Conservation (phyloP, 2,888 invertebrate genomes). For the Platycheirus albimanus region DNA sequence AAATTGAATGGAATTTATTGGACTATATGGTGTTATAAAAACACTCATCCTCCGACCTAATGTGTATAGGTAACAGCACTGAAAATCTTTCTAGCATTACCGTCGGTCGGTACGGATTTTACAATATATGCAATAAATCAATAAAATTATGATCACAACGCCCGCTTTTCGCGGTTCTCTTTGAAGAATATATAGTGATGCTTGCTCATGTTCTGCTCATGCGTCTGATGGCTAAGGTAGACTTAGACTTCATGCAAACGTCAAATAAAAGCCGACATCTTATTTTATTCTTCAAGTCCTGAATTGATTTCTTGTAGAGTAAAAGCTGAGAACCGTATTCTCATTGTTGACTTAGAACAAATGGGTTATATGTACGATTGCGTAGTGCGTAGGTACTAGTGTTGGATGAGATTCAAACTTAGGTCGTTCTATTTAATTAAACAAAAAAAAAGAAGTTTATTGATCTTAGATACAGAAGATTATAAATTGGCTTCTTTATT, state of each 20-base stretch:
- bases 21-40: slow-evolving; percentile 59
- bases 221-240: slow-evolving; percentile 1
- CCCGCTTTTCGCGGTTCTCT: slow-evolving; percentile 67
- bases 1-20: slow-evolving; percentile 69
- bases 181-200: slow-evolving; percentile 42
- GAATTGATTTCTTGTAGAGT: slow-evolving; percentile 43
- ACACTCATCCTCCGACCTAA: slow-evolving; percentile 63
- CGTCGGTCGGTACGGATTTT: slow-evolving; percentile 41
- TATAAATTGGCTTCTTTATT: not conserved
- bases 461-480: slow-evolving; percentile 5
- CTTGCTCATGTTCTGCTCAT: slow-evolving; percentile 38
- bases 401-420: slow-evolving; percentile 46
- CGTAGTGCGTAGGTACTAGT: too few species aligned
- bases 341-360: slow-evolving; percentile 38
- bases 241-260: slow-evolving; percentile 46
- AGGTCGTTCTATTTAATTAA: not conserved
- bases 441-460: slow-evolving; percentile 44
- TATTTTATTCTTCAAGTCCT: slow-evolving; percentile 51
- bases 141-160: slow-evolving; percentile 77
- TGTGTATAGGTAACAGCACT: slow-evolving; percentile 17
- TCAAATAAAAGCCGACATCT: slow-evolving; percentile 66
- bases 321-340: slow-evolving; percentile 26
- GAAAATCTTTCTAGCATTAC: slow-evolving; percentile 49
- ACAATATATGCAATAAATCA: slow-evolving; percentile 75
- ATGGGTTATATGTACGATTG: slow-evolving; percentile 36